phyloP scores from a whole-genome alignment of 1,140 invertebrate species.

The Ceratitis capitata region DNA sequence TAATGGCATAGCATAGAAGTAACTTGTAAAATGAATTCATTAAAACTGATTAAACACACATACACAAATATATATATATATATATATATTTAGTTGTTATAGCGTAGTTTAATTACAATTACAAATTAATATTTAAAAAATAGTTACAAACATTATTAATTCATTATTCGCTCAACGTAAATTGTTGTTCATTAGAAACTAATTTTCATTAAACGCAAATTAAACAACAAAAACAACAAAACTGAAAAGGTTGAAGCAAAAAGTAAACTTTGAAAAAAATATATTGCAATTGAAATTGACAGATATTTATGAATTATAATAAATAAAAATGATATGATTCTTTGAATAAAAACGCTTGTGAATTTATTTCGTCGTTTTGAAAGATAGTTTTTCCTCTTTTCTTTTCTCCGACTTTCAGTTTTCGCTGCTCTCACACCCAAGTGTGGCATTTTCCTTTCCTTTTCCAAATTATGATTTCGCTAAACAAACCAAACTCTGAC shows the following conservation, averaged over 20 bases:
- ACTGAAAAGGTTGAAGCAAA: not conserved
- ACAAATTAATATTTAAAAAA: too few relatives aligned
- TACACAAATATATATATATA: too few relatives aligned
- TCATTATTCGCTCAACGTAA: not conserved
- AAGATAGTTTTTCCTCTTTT: too few relatives aligned
- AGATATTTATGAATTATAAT: slow-evolving; percentile 4
- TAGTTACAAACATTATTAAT: not conserved
- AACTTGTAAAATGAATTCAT: not conserved
- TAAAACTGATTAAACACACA: not conserved
- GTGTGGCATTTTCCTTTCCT: not conserved
- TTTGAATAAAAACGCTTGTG: slow-evolving; percentile 47
- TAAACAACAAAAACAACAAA: too few relatives aligned
- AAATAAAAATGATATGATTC: slow-evolving; percentile 43
- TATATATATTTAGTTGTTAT: not conserved
- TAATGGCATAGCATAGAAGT: not conserved
- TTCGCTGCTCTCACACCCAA: not conserved
- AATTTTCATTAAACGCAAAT: not conserved
- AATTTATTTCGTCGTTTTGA: slow-evolving; percentile 41
- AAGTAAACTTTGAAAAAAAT: not conserved
- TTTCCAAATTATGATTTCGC: not conserved
- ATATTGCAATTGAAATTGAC: not conserved
- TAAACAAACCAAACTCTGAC: not conserved
- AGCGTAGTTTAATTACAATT: not conserved
- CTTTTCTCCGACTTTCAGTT: too few relatives aligned
- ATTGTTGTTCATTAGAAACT: not conserved